A percentile compares a stretch with the other conserved stretches of the same genome.
phyloP scores from a whole-genome alignment of 2,888 invertebrate species.

The Caenorhabditis wallacei region DNA sequence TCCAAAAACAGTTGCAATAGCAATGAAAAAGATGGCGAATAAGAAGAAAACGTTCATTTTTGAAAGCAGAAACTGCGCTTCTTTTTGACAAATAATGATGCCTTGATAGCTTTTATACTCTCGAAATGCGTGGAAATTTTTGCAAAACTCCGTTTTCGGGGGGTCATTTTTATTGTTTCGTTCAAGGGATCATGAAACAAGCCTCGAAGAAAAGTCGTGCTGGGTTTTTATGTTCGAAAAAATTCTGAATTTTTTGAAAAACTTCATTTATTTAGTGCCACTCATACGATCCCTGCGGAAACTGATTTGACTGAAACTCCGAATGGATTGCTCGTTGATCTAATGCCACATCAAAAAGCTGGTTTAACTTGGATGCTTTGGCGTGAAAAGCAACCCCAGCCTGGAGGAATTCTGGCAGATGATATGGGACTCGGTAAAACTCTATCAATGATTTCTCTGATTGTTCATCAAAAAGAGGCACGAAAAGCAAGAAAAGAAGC shows the following conservation, averaged over 20 bases:
- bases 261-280: slow-evolving; percentile 60
- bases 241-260: not conserved
- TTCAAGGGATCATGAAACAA: not conserved
- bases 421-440: slow-evolving; percentile 86
- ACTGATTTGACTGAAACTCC: slow-evolving; percentile 75
- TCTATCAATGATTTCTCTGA: slow-evolving; percentile 85
- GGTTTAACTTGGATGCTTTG: slow-evolving; percentile 93
- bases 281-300: slow-evolving; percentile 69
- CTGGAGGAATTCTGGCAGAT: slow-evolving; percentile 90
- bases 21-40: not conserved
- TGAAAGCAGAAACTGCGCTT: not conserved
- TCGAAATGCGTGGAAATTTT: not conserved
- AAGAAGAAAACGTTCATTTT: slow-evolving; percentile 7
- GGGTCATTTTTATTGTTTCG: not conserved
- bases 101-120: slow-evolving; percentile 8
- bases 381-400: slow-evolving; percentile 90
- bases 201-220: not conserved
- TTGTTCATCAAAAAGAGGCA: slow-evolving; percentile 83
- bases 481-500: slow-evolving; percentile 59
- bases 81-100: not conserved
- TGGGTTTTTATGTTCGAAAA: not conserved
- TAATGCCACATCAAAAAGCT: slow-evolving; percentile 84
- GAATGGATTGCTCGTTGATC: slow-evolving; percentile 72
- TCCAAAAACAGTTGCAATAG: not conserved
- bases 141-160: not conserved